Evolutionary conservation across 2,113 vertebrate genomes (phyloP), one percentile per base, ranked within the genome.

Genomic region (Phalacrocorax aristotelis): DNA sequence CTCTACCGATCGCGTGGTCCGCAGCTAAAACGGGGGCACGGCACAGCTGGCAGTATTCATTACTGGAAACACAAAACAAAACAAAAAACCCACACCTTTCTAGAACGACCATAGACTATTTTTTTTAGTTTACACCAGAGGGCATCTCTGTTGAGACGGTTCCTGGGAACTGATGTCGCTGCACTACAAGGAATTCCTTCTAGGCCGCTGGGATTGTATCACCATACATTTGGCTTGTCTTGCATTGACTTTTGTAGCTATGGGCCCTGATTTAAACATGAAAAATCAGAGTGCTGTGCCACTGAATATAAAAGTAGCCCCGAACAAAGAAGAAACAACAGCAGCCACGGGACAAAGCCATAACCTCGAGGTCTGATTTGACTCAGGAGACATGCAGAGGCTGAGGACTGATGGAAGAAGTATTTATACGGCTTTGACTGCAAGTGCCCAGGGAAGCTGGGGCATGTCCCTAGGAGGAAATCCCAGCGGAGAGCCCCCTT

Each of bases 91-190:
- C 2, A 9, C 15, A 30, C 27, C 15, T 34, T 51, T 64, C 32
- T 29, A 4, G 36, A 25, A 49, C 32, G 21, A 13, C 4, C 17
- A 2, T 4, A 71, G 15, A 34, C 11, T 48, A 12, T 5, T 83
- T 72, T 48, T 36, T 27, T 64, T 57, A 6, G 25, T 27, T n/a
- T 55, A 4, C 6, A 2, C 6, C 55, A 6, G 42, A 70, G 55
- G 18, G 7, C 0, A 0, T 2, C n/a, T 62, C 54, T 29, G 5
- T 14, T 16, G 9, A 30, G 44, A 36, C 0, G 0, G 26, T 32
- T 49, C 15, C 25, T 0, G 1, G 34, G 32, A 44, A 19, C 4
- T 0, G 0, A 13, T 8, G 66, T 29, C 0, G 1, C 82, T 54
- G 29, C 13, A 1, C 9, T 36, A 5, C 61, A 5, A 20, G 4